Conservation (phyloP, 2,797 vertebrate species). For the Brotula barbata region DNA sequence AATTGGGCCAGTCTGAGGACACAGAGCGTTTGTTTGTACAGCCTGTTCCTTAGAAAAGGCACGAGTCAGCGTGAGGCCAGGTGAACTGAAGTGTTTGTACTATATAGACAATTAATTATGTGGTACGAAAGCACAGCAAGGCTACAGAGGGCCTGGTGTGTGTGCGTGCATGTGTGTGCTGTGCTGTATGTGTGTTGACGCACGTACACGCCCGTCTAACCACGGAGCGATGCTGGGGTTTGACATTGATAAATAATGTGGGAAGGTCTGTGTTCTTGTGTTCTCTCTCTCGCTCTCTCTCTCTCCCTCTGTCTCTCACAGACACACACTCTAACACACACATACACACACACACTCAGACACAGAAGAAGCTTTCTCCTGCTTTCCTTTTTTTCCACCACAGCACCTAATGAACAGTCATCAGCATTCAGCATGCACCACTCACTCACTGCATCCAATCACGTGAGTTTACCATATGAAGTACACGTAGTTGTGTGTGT, state of each 20-base stretch:
- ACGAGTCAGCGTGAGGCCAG: conserved; percentile 21
- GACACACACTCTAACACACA: not conserved
- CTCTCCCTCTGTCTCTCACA: conserved; percentile 35
- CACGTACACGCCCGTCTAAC: conserved; percentile 16
- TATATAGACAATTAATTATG: conserved; percentile 25
- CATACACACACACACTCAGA: conserved; percentile 34
- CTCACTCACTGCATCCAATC: conserved; percentile 66
- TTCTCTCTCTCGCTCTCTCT: not conserved
- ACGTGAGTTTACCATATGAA: conserved; percentile 62
- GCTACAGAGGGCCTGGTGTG: not conserved
- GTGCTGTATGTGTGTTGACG: conserved; percentile 11
- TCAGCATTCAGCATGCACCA: conserved; percentile 72
- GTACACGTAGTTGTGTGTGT: conserved; percentile 20
- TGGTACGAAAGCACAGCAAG: conserved; percentile 23
- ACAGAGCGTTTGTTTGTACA: conserved; percentile 50
- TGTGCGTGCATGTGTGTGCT: conserved; percentile 13
- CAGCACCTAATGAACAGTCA: conserved; percentile 62
- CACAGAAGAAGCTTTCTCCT: conserved; percentile 68
- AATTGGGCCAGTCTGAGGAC: conserved; percentile 61
- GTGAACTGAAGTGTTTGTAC: conserved; percentile 11
- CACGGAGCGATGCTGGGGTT: conserved; percentile 43
- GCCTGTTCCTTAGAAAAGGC: too few species aligned
- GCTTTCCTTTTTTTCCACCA: conserved; percentile 38
- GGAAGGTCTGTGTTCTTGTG: conserved; percentile 17
- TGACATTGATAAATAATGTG: conserved; percentile 69